Base-by-base conservation (phyloP, 2,113 vertebrate genomes). In the Hyaena hyaena region DNA sequence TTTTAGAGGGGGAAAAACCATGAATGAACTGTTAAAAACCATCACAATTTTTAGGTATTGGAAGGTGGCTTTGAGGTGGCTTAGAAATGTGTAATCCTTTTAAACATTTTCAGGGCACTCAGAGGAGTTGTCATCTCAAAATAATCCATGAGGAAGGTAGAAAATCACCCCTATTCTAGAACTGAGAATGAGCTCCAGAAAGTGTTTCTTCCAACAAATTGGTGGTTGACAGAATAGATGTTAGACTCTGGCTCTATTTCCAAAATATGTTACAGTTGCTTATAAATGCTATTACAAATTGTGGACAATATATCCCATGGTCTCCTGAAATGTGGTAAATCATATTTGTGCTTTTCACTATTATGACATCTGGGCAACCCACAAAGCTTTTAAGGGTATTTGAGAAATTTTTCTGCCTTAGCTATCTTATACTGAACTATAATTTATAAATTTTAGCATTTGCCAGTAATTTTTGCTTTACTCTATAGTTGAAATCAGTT, bases 231-330 rank as follows among this genome's bases (percentile, higher is more conserved):
- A 92, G 65, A 93, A 88, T 12, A 92, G 69, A 85, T 33, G 82
- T 50, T 12, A 28, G 31, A 23, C 6, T 88, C 69, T 82, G 81
- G 45, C 50, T 97, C 68, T 90, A 17, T 91, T 95, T 97, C 43
- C 24, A 50, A 86, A 96, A 93, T 68, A 93, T 26, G 53, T 91
- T 79, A 68, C 7, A 80, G 14, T 45, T 83, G 12, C 10, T 15
- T 88, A 80, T 88, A 93, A 96, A 93, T 95, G 58, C n/a, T 84
- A 48, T 90, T 88, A 89, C 28, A 90, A 63, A 28, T 86, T 77
- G 3, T 65, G n/a, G 19, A 33, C 4, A 58, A 0, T 77, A 69
- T 74, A 35, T 68, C 43, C 90, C 12, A 71, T 53, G 33, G 65
- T 43, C 82, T 16, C 21, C n/a, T 96, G 66, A 95, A 90, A 94